phyloP scores from a whole-genome alignment of 1,140 invertebrate genomes.

The Megalonaias nervosa region DNA sequence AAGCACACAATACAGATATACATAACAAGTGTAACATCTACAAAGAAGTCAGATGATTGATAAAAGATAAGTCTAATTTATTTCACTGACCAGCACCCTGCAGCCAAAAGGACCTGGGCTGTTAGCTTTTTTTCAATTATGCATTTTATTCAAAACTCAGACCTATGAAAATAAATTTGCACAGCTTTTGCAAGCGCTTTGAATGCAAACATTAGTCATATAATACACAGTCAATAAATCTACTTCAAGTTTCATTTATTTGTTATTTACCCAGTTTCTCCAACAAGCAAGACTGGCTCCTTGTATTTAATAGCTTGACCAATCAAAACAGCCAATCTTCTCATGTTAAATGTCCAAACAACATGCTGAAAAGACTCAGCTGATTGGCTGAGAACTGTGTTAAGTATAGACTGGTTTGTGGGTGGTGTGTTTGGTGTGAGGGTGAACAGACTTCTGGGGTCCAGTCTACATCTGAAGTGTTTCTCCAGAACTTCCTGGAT shows the following conservation, averaged over 20 bases:
- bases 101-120: background rate
- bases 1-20: too few species aligned
- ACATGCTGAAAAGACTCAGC: conserved; percentile 80
- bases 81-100: background rate
- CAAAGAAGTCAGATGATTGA: too few species aligned
- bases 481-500: conserved; percentile 88
- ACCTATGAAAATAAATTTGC: too few species aligned
- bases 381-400: conserved; percentile 75
- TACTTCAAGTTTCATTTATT: conserved; percentile 1
- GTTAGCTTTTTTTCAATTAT: background rate
- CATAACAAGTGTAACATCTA: too few species aligned
- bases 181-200: too few species aligned
- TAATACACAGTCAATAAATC: background rate
- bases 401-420: conserved; percentile 83
- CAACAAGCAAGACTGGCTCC: conserved; percentile 96
- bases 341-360: conserved; percentile 95
- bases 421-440: conserved; percentile 81
- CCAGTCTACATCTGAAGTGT: conserved; percentile 86
- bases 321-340: conserved; percentile 92
- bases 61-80: background rate
- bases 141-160: too few species aligned
- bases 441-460: conserved; percentile 85
- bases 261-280: conserved; percentile 86
- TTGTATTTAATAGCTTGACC: conserved; percentile 89
- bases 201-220: background rate